Base-by-base conservation (phyloP, 2,113 vertebrate genomes). In the Indicator maculatus region DNA sequence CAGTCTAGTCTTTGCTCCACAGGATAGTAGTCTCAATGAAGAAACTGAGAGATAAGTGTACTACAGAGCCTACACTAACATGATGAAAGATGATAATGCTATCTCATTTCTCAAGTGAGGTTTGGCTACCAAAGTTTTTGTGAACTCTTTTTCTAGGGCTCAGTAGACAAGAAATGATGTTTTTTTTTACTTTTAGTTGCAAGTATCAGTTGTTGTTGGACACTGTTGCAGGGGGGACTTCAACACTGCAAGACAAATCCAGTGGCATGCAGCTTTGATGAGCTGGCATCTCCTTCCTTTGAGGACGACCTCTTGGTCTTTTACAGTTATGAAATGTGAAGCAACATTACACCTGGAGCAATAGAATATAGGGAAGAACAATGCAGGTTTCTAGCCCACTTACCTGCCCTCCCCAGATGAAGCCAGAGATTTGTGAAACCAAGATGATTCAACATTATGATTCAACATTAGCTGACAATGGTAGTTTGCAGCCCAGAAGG, bases 371-470 rank as follows among this genome's bases (percentile, higher is more conserved):
- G 36, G 21, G 8, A 6, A 84, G 84, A 74, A 15, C 26, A 33
- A 24, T 14, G 13, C 8, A 36, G 6, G 4, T 47, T 86, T 66
- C 23, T 47, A 10, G 17, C 12, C 28, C 28, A 11, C 24, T 13
- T 16, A 3, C 1, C 3, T 9, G 13, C 2, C 11, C 1, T 2
- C 28, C 70, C 9, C 8, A 1, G 31, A 39, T 8, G 50, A 90
- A 79, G 23, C 11, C 2, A 41, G 41, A 41, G 41, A 41, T 15
- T 15, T 41, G 41, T 41, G 41, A 41, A 41, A 41, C 41, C 41
- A 41, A 41, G 12, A 41, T 41, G 41, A 41, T 41, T 41, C 41
- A 41, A 41, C 41, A 5, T 41, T 12, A 41, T 41, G 41, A 41
- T 41, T 41, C 41, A 41, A 41, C 41, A 15, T 41, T 12, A 41